Evolutionary conservation across 2,797 vertebrate genomes (phyloP).

Genomic region (Phoeniculus purpureus): DNA sequence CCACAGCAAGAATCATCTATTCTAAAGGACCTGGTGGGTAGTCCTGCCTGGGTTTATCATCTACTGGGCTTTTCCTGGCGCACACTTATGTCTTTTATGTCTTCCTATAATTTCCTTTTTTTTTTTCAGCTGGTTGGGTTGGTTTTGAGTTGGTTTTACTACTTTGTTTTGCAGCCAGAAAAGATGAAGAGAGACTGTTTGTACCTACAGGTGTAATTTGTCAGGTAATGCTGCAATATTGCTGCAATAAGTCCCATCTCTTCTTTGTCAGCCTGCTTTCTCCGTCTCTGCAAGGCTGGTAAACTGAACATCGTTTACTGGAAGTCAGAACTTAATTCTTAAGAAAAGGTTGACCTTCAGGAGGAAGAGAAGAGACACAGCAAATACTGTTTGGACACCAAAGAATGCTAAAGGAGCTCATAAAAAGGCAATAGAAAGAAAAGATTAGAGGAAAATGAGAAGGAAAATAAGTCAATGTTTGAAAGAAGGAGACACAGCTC

Average conservation of each 20-base stretch:
- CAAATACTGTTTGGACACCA: neutral
- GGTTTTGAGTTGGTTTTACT: neutral
- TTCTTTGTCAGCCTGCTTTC: neutral
- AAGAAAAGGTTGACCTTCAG: neutral
- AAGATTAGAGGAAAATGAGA: neutral
- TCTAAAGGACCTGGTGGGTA: neutral
- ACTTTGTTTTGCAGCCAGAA: neutral
- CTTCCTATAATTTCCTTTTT: neutral
- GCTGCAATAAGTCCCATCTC: neutral
- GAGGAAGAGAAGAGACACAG: neutral
- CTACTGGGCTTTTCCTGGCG: neutral
- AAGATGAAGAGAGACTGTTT: neutral
- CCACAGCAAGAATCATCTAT: neutral
- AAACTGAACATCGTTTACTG: neutral
- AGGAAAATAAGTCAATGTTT: neutral
- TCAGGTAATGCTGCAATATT: neutral
- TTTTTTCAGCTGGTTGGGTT: neutral
- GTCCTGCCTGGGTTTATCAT: neutral
- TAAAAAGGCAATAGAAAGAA: neutral
- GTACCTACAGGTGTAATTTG: neutral
- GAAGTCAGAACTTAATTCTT: neutral
- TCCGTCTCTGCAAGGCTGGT: neutral
- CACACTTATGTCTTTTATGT: neutral
- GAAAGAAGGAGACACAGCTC: neutral
- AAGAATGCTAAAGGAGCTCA: neutral